These are phyloP conservation scores for Dasysyrphus albostriatus DNA, from an alignment of 2,888 invertebrate genomes.

Conservation along the genomic window DNA sequence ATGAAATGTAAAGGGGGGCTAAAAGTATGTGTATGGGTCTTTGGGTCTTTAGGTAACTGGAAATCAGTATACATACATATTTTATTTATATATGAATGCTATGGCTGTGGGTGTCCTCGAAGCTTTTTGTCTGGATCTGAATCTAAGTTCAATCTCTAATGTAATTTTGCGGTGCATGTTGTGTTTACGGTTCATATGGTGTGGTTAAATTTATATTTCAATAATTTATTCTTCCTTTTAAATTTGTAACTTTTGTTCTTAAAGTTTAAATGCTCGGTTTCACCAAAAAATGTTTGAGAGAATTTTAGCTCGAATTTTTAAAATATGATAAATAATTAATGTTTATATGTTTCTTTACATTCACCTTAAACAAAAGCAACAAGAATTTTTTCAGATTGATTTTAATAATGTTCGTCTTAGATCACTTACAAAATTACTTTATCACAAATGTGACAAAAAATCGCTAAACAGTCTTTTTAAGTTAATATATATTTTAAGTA, in stretches of 20 bases:
- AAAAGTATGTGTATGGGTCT: neutral
- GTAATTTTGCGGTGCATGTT: constrained; percentile 30
- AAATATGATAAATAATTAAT: no score
- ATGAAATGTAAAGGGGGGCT: neutral
- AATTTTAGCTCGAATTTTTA: neutral
- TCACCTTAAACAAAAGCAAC: no score
- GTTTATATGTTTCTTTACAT: no score
- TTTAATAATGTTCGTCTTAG: no score
- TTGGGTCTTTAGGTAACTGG: neutral
- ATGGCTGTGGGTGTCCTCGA: neutral
- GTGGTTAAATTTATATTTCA: neutral
- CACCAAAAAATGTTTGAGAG: neutral
- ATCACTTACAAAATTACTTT: no score
- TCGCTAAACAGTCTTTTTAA: no score
- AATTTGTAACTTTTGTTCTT: neutral
- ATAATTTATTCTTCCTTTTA: neutral
- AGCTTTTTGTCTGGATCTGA: neutral
- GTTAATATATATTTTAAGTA: no score
- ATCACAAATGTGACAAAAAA: no score
- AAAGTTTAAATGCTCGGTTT: neutral
- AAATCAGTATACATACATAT: neutral
- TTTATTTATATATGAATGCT: neutral
- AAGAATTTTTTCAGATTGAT: no score
- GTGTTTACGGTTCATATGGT: constrained; percentile 19
- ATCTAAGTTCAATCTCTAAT: constrained; percentile 22